A percentile compares a stretch with the other conserved stretches of the same genome.
Evolutionary conservation across 2,113 vertebrate genomes (phyloP).

Genomic region (Cephalopterus ornatus): DNA sequence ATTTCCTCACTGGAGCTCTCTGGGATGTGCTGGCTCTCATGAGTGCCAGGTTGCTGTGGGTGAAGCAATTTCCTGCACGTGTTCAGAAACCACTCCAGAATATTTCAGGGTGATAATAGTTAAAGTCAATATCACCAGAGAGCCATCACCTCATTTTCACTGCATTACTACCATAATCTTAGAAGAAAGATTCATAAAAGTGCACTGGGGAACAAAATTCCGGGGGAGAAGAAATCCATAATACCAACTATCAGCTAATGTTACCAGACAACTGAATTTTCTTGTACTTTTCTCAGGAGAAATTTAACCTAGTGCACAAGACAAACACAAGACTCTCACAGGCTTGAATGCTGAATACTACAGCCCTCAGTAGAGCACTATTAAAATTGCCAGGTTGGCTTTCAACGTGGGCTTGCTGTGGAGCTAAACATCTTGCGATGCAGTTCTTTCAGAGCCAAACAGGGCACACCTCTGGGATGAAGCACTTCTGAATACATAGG

Average conservation of each 20-base stretch:
- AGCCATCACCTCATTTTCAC: neutral
- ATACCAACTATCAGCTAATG: neutral
- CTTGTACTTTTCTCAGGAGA: neutral
- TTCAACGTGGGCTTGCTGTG: neutral
- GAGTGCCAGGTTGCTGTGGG: neutral
- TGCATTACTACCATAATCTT: neutral
- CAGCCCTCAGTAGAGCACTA: neutral
- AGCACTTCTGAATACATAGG: neutral
- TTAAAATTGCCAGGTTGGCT: neutral
- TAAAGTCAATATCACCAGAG: neutral
- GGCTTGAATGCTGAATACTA: neutral
- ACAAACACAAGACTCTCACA: neutral
- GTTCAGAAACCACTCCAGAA: neutral
- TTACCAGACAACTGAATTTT: neutral
- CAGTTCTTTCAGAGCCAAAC: neutral
- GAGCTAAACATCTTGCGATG: neutral
- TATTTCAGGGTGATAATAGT: neutral
- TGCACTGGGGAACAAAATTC: neutral
- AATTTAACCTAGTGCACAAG: neutral
- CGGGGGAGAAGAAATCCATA: neutral
- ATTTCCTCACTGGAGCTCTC: neutral
- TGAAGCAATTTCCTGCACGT: neutral
- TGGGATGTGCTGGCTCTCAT: neutral
- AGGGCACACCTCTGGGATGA: accelerated
- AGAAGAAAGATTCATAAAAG: neutral